Percentiles rank a stretch among this genome's conserved stretches.
These are phyloP conservation scores for Serrognathus titanus DNA, from an alignment of 2,888 invertebrate species.

Conservation along the genomic window DNA sequence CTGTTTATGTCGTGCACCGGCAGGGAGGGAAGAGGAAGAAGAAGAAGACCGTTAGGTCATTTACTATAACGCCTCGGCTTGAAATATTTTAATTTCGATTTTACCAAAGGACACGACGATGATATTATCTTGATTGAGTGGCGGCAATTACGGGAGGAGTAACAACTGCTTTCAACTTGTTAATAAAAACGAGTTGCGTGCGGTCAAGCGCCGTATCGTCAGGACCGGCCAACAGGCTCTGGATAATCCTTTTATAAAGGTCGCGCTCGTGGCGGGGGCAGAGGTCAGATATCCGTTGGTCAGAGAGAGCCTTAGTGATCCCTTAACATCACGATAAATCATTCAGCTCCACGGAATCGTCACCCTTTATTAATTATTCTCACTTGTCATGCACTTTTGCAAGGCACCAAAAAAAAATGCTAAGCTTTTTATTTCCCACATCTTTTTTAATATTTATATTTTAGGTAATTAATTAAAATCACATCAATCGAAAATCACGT, in stretches of 20 bases:
- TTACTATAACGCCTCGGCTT: neutral
- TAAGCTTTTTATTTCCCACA: no score
- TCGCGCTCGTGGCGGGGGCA: constrained; percentile 40
- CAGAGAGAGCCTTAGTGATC: constrained; percentile 19
- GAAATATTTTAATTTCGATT: no score
- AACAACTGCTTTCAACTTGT: no score
- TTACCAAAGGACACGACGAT: no score
- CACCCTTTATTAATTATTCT: neutral
- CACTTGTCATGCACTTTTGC: neutral
- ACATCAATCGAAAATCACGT: no score
- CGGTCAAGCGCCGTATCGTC: neutral
- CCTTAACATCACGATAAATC: no score
- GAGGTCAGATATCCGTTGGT: constrained; percentile 42
- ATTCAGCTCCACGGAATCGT: neutral
- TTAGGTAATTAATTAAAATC: no score
- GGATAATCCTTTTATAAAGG: constrained; percentile 42
- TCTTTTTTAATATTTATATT: no score
- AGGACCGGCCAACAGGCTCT: constrained; percentile 23
- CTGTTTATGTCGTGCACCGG: constrained; percentile 6
- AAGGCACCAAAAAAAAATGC: neutral
- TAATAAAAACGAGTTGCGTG: neutral
- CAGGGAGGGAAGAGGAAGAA: neutral
- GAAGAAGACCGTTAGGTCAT: neutral
- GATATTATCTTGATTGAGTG: no score
- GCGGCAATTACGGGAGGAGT: no score